A percentile compares a stretch with the other conserved stretches of the same genome.
Evolutionary conservation across 2,113 vertebrate genomes (phyloP).

Genomic region (Anguilla rostrata): DNA sequence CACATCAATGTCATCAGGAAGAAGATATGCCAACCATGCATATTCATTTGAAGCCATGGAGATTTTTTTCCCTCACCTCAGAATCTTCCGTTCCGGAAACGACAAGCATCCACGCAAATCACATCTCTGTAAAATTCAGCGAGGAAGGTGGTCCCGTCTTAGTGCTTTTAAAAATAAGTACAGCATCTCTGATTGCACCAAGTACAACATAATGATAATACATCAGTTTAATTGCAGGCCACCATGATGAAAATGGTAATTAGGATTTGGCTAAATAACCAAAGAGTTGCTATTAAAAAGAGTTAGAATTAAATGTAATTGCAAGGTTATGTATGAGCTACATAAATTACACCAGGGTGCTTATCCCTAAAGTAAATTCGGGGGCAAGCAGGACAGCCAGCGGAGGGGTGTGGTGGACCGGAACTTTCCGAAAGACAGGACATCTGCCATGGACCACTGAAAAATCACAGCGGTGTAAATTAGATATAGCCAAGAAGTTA

Average conservation of each 20-base stretch:
- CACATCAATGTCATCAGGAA: not conserved
- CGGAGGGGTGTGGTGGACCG: not conserved
- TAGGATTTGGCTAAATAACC: conserved; percentile 43
- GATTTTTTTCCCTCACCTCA: not conserved
- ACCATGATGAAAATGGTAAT: conserved; percentile 43
- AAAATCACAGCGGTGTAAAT: not conserved
- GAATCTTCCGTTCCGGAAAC: not conserved
- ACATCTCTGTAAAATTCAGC: not conserved
- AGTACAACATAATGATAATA: conserved; percentile 46
- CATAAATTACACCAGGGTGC: conserved; percentile 1
- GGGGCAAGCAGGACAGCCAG: not conserved
- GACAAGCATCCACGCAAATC: conserved; percentile 3
- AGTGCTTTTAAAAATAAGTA: conserved; percentile 31
- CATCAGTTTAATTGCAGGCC: conserved; percentile 33
- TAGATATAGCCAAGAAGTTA: not conserved
- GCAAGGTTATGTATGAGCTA: conserved; percentile 42
- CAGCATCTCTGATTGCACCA: conserved; percentile 30
- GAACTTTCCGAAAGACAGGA: not conserved
- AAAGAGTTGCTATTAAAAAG: conserved; percentile 43
- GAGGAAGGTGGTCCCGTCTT: conserved; percentile 31
- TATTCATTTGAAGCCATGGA: not conserved
- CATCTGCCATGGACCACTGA: not conserved
- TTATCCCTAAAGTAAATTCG: not conserved
- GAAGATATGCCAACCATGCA: not conserved
- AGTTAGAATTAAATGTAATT: conserved; percentile 53